Conservation (phyloP, 1,140 invertebrate genomes). For the Hycleus phaleratus region DNA sequence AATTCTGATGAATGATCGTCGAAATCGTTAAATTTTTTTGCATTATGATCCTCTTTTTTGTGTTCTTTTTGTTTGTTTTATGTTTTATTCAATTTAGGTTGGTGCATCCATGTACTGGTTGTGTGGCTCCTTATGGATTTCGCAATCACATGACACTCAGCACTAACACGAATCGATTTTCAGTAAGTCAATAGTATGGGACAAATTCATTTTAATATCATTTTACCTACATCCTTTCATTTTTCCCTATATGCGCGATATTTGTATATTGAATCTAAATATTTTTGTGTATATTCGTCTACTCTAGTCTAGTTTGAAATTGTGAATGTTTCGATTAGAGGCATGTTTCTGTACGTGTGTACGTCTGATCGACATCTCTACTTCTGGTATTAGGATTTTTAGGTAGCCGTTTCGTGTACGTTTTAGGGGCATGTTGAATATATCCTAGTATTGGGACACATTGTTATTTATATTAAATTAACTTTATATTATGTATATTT, state of each 20-base stretch:
- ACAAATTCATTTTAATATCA: too few relatives aligned
- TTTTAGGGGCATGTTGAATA: not conserved
- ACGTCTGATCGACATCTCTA: not conserved
- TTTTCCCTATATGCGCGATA: too few relatives aligned
- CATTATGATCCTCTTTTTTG: not conserved
- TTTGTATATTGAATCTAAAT: too few relatives aligned
- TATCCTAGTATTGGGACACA: too few relatives aligned
- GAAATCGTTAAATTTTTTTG: not conserved
- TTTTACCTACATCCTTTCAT: too few relatives aligned
- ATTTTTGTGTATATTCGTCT: too few relatives aligned
- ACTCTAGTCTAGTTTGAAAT: not conserved
- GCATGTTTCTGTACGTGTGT: not conserved
- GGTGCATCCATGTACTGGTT: conserved; percentile 52
- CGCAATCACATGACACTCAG: conserved; percentile 61
- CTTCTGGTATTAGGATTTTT: not conserved
- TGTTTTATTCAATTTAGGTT: conserved; percentile 37
- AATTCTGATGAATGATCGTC: not conserved
- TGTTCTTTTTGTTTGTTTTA: conserved; percentile 7
- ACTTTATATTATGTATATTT: not conserved
- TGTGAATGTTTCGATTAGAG: conserved; percentile 7
- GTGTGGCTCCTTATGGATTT: conserved; percentile 63
- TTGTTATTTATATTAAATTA: not conserved
- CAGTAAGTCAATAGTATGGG: conserved; percentile 39
- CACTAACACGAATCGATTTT: conserved; percentile 52
- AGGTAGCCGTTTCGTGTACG: not conserved